Percentiles rank a stretch among this genome's conserved stretches.
Evolutionary conservation across 2,113 vertebrate genomes (phyloP).

Genomic region (Bucco capensis): DNA sequence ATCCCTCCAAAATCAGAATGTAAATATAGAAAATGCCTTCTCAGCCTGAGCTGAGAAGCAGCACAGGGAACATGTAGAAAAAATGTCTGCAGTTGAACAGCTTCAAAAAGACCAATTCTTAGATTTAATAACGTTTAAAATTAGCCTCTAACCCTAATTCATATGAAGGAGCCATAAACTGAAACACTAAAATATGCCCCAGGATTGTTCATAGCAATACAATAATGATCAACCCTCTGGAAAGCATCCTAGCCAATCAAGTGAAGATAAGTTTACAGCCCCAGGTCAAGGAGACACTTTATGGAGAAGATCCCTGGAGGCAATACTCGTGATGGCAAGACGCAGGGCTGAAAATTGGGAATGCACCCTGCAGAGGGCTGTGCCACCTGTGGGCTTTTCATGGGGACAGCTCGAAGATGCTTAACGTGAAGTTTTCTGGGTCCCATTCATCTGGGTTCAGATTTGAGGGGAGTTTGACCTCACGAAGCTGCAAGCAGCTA

Average conservation of each 20-base stretch:
- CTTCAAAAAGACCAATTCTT: neutral
- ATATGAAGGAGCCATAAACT: neutral
- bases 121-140: neutral
- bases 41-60: neutral
- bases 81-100: neutral
- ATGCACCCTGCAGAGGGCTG: neutral
- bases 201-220: neutral
- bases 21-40: neutral
- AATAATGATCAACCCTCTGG: neutral
- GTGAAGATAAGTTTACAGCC: neutral
- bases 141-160: neutral
- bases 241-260: neutral
- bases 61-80: rapidly evolving
- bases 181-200: neutral
- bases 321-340: neutral
- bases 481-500: neutral
- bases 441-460: neutral
- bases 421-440: neutral
- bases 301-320: neutral
- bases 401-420: neutral
- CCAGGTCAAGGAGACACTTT: neutral
- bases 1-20: neutral
- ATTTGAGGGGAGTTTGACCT: neutral
- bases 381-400: neutral
- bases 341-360: neutral